Base-by-base conservation (phyloP, 2,888 invertebrate genomes). In the Lordiphosa andalusiaca region DNA sequence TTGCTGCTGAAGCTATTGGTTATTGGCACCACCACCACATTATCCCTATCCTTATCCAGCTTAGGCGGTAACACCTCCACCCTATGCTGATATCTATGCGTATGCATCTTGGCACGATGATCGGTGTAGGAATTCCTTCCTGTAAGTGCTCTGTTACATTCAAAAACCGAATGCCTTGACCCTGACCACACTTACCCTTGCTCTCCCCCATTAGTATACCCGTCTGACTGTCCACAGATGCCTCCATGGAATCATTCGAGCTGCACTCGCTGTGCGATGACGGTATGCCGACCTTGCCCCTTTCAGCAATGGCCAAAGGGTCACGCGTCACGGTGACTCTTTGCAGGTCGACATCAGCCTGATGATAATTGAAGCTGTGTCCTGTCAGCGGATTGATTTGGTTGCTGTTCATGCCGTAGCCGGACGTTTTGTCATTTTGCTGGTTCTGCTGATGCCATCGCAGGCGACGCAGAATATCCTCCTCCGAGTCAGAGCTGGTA, bases 401-500 rank as follows among this genome's bases (percentile, higher is more conserved):
- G 53, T 86, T 72, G 53, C 86, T 81, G 44, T 87, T 87, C 50
- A 88, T 85, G 52, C 88, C 88, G 71, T 89, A 89, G 53, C 85
- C 86, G n/a, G 80, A 73, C 48, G 81, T 83, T 46, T 86, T 84
- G 30, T 86, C 83, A 64, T 82, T 86, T 4, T 84, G 61, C 58
- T 90, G 76, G 85, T 89, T 84, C 85, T 89, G 90, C 85, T 89
- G 90, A 88, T 92, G 87, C 89, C 90, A 80, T 85, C 92, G 90
- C 90, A 86, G 85, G 62, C 93, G 91, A 48, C 92, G 91, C 61
- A 93, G 91, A 67, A 93, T 90, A 39, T 93, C 92, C 86, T 93
- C 93, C 82, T 95, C 95, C 47, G 94, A 94, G 87, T 95, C 95
- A 35, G 94, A 94, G 72, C 94, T 94, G 41, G 89, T 89, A 67